Evolutionary conservation across 2,797 vertebrate species (phyloP).

Genomic region (Xyrichtys novacula): DNA sequence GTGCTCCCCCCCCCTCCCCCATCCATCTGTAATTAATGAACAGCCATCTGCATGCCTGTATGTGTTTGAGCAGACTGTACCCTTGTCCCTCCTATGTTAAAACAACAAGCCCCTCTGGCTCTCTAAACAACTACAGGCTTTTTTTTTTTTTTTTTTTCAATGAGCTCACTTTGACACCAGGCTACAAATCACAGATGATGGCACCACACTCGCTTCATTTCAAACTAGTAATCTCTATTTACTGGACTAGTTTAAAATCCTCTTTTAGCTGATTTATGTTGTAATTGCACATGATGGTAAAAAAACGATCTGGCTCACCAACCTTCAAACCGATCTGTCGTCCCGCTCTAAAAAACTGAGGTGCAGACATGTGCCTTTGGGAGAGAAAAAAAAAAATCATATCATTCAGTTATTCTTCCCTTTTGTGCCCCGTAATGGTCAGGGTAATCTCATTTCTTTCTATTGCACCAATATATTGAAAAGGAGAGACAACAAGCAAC

Average conservation of each 20-base stretch:
- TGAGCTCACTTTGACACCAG: slow-evolving; percentile 55
- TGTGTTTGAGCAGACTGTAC: slow-evolving; percentile 80
- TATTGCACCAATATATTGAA: slow-evolving; percentile 46
- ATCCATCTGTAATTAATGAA: slow-evolving; percentile 84
- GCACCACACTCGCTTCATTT: slow-evolving; percentile 14
- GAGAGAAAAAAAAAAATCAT: slow-evolving; percentile 43
- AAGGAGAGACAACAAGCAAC: slow-evolving; percentile 37
- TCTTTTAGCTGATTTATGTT: slow-evolving; percentile 51
- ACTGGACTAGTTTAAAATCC: slow-evolving; percentile 46
- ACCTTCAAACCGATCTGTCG: slow-evolving; percentile 43
- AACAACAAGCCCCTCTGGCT: slow-evolving; percentile 79
- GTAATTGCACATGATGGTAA: slow-evolving; percentile 40
- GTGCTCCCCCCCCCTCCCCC: slow-evolving; percentile 56
- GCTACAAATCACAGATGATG: slow-evolving; percentile 54
- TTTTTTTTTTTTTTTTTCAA: slow-evolving; percentile 44
- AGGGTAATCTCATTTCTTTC: slow-evolving; percentile 50
- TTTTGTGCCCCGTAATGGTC: slow-evolving; percentile 48
- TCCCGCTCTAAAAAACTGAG: slow-evolving; percentile 59
- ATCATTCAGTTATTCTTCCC: slow-evolving; percentile 34
- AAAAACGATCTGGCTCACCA: slow-evolving; percentile 41
- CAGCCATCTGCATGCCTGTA: slow-evolving; percentile 81
- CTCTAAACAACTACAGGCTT: slow-evolving; percentile 64
- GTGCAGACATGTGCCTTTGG: slow-evolving; percentile 53
- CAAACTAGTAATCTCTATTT: slow-evolving; percentile 49
- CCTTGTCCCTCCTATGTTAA: slow-evolving; percentile 78